Evolutionary conservation across 2,888 invertebrate species (phyloP), one percentile per base, ranked within the genome.

Genomic region (Mylabris sibirica): DNA sequence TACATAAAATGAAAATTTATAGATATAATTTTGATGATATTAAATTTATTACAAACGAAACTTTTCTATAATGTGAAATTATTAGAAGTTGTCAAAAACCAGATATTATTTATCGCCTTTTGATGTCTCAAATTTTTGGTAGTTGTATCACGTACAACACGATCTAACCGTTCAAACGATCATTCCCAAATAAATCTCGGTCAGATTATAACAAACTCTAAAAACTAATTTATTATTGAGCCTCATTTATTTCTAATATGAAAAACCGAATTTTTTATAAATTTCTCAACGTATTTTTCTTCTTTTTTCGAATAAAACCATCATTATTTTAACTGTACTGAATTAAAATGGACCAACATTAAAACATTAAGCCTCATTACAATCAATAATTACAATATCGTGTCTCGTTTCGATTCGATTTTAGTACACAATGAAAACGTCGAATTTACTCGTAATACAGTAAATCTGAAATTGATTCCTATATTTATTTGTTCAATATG

Each of bases 71-170:
- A 57, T 57, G 20, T 53, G 57, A 57, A 26, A 57, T 57, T 57
- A 57, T 57, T 57, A 26, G 26, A 26, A 11, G 6, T 26, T 57
- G 57, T 57, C 57, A 57, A 24, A 57, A 26, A 24, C 24, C 24
- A 14, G 57, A 0, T 26, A 26, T 57, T 57, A 57, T 57, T 57
- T 26, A 57, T 57, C 14, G 11, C 12, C 14, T 1, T 57, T 26
- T 22, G n/a, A 26, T 3, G 30, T 30, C 30, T 30, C 30, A 8
- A 30, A 6, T 26, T 57, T 57, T 57, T 57, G 24, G 57, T 57
- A 57, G 57, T 57, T 26, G 57, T 3, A 57, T 57, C 57, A 57
- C 57, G 57, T 57, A 57, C 11, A 12, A 14, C 57, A 57, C 57
- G 53, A 53, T 53, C 53, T 53, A 24, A 22, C 24, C 22, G 26